These are phyloP conservation scores for Chrysocyon brachyurus DNA, from an alignment of 2,797 vertebrate genomes.

Conservation along the genomic window DNA sequence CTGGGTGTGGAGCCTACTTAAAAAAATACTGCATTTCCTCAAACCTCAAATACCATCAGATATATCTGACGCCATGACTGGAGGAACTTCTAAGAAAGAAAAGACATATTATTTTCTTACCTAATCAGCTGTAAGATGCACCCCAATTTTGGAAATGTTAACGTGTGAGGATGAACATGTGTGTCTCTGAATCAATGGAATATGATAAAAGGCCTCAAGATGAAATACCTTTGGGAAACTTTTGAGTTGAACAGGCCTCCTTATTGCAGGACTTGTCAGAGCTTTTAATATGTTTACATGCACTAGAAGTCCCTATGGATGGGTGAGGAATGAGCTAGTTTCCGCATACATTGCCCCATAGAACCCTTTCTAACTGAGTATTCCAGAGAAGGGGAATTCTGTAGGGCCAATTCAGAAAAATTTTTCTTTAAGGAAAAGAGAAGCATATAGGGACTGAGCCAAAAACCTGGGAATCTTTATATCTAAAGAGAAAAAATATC, in stretches of 20 bases:
- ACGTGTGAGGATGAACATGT: not conserved
- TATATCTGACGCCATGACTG: not conserved
- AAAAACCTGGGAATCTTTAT: not conserved
- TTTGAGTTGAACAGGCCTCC: not conserved
- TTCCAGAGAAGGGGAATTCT: not conserved
- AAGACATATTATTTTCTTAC: not conserved
- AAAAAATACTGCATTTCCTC: not conserved
- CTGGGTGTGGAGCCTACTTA: too few species aligned
- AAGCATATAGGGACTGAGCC: not conserved
- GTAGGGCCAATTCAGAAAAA: not conserved
- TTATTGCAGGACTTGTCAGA: not conserved
- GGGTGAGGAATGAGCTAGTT: not conserved
- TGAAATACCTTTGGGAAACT: not conserved
- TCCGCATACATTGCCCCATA: fast-evolving
- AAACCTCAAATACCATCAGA: not conserved
- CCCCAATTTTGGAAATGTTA: not conserved
- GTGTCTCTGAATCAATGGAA: not conserved
- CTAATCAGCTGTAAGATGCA: not conserved
- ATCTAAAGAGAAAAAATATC: not conserved
- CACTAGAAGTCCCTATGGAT: not conserved
- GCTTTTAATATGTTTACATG: not conserved
- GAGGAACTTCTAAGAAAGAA: not conserved
- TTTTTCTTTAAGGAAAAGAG: not conserved
- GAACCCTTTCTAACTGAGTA: not conserved
- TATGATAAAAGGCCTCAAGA: not conserved